These are phyloP conservation scores for Theonella swinhoei DNA, from an alignment of 37 sponge, comb jelly and placozoan species.

Conservation along the genomic window DNA sequence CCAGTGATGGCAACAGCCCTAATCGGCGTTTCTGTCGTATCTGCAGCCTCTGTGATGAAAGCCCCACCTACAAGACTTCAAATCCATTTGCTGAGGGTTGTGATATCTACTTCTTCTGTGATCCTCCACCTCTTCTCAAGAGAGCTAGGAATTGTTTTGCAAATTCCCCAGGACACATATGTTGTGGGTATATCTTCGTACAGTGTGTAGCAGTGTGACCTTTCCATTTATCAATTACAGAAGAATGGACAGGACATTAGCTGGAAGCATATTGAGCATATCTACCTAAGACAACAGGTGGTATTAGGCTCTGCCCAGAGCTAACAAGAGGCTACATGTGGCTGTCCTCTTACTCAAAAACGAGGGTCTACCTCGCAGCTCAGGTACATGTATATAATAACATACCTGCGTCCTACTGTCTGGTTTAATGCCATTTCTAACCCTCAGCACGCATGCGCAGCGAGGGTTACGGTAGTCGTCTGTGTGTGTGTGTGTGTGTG, in stretches of 20 bases:
- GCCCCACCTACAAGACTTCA: background rate
- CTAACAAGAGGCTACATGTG: conserved; percentile 30
- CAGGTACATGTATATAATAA: no score
- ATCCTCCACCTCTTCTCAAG: conserved; percentile 1
- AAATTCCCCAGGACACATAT: background rate
- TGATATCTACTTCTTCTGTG: conserved; percentile 2
- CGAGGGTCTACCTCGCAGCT: conserved; percentile 47
- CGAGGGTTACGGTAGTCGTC: no score
- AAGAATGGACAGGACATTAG: conserved; percentile 9
- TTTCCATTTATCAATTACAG: background rate
- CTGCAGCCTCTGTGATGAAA: background rate
- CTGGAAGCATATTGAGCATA: conserved; percentile 18
- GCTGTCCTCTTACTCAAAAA: conserved; percentile 34
- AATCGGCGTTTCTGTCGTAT: background rate
- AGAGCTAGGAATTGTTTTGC: conserved; percentile 11
- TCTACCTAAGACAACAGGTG: conserved; percentile 7
- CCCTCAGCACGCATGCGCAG: no score
- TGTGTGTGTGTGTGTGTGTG: no score
- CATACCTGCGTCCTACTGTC: background rate
- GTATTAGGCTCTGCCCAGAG: conserved; percentile 13
- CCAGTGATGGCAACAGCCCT: conserved; percentile 19
- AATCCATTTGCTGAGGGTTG: conserved; percentile 21
- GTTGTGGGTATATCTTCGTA: background rate
- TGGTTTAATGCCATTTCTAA: no score
- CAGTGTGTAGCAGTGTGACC: background rate